Evolutionary conservation across 2,888 invertebrate genomes (phyloP), one percentile per base, ranked within the genome.

Genomic region (Linnaemya vulpina): DNA sequence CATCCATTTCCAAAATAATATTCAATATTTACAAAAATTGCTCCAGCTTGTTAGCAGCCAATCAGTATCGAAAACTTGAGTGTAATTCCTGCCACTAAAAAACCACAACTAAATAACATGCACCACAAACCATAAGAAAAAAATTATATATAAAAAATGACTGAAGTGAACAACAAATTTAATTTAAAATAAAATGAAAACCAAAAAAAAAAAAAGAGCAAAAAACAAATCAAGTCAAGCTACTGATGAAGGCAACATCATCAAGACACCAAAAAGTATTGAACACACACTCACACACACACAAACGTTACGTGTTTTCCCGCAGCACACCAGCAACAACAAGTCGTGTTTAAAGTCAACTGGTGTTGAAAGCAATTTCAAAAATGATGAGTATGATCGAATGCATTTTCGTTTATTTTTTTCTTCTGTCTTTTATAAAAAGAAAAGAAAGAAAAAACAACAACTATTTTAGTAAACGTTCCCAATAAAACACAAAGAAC

Each of bases 341-440:
- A 80, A 82, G 68, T 86, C 81, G 76, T 83, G 81, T 83, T 86
- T 83, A 80, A 82, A 86, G 83, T 86, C 87, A 80, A 83, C 89
- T 91, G 91, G 90, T 91, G 90, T 91, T 91, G 90, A 91, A 91
- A 91, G 91, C 90, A 90, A 91, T 91, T 91, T 90, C 89, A 90
- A 90, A 90, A 90, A 91, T 91, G 91, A 91, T 91, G 90, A 90
- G 90, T 90, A 90, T 90, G 90, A 90, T 90, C 90, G 89, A 90
- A 88, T 88, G 75, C 84, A 78, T 86, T 85, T 75, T 62, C 71
- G 20, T 67, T 51, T 63, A 40, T 4, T 63, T 74, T 65, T 58
- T 62, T 43, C 46, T 5, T 62, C 3, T 38, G 4, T 38, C n/a
- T 62, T 40, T 22, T 3, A 43, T 46, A 43, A 10, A 15, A 22